Evolutionary conservation across 2,113 vertebrate species (phyloP), one percentile per base, ranked within the genome.

Genomic region (Ahaetulla prasina): DNA sequence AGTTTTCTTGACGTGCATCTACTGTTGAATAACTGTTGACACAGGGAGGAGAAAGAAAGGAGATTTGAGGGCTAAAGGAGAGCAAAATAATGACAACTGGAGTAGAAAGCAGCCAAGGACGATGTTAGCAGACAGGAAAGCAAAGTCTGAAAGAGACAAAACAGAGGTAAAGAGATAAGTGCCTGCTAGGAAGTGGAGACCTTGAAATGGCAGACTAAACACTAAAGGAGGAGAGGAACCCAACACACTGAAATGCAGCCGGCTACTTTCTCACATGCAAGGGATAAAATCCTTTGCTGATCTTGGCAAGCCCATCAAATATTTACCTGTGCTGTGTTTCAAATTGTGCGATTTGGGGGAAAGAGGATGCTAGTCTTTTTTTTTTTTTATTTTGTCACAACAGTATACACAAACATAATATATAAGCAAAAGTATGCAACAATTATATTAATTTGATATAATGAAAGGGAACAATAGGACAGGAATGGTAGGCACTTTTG

Each of bases 221-320:
- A 89, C 85, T 86, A 39, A 89, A 45, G 80, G 85, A 84, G 86
- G 80, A 1, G 74, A 94, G 84, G 39, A 90, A 91, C 94, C 45
- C 92, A 88, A 90, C 35, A n/a, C 23, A 23, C 35, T 47, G 52
- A 86, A 90, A 94, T 94, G 60, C 88, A 94, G 90, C 63, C 50
- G 92, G 91, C 87, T 86, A 88, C 90, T 89, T 92, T 93, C 84
- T 93, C 63, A 12, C 3, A 45, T 39, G 47, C n/a, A 35, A 91
- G 52, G 88, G n/a, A 86, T 14, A 91, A 9, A 92, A 93, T 85
- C 2, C 89, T 95, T 93, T 45, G 52, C 27, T 1, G 85, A 30
- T 55, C 35, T 4, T 11, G 30, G 0, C 52, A 89, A 43, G 18
- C 43, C 18, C 89, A 50, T 25, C 89, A 87, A 52, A 92, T 7